Conservation (phyloP, 2,888 invertebrate genomes). For the Empis stercorea region DNA sequence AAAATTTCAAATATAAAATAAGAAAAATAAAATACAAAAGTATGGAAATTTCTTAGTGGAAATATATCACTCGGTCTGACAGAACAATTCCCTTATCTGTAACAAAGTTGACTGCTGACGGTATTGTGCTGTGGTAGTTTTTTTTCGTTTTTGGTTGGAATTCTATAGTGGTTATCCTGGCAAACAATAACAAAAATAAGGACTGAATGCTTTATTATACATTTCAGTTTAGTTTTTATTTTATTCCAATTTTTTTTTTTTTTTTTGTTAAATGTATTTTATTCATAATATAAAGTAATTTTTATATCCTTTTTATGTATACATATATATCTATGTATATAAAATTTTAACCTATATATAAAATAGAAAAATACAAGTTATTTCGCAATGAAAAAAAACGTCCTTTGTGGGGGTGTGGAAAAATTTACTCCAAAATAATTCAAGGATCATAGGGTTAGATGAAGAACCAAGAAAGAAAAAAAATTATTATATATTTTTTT, state of each 20-base stretch:
- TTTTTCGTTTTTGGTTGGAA: too few relatives aligned
- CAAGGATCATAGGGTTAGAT: background rate
- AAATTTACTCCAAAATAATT: too few relatives aligned
- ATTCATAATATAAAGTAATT: background rate
- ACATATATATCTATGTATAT: too few relatives aligned
- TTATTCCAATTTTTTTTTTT: too few relatives aligned
- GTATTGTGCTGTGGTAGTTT: background rate
- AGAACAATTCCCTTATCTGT: constrained; percentile 53
- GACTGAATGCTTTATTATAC: too few relatives aligned
- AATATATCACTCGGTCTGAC: constrained; percentile 55
- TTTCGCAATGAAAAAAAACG: background rate
- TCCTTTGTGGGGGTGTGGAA: background rate
- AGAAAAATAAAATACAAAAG: background rate
- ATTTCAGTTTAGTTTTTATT: background rate
- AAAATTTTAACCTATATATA: background rate
- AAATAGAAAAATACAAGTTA: too few relatives aligned
- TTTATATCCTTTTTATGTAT: background rate
- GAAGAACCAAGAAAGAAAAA: too few relatives aligned
- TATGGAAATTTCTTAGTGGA: constrained; percentile 42
- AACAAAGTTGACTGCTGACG: constrained; percentile 17
- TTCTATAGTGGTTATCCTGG: background rate
- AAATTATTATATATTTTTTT: background rate
- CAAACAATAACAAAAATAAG: background rate
- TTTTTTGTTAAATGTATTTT: background rate
- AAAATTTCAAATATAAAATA: background rate